These are phyloP conservation scores for Phalacrocorax pelagicus DNA, from an alignment of 2,113 vertebrate genomes.

Conservation along the genomic window DNA sequence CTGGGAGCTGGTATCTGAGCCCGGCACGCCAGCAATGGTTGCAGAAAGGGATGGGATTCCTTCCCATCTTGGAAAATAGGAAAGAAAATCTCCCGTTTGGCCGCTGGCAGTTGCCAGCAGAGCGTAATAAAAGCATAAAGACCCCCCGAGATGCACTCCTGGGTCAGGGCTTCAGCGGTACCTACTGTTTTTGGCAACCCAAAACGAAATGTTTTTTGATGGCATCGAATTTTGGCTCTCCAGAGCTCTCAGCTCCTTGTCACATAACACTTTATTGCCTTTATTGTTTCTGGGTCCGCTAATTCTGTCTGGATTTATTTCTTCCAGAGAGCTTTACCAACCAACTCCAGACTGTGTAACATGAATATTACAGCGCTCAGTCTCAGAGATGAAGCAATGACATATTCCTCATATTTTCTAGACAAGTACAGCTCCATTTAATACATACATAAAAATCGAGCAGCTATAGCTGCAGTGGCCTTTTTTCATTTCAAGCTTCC, in stretches of 20 bases:
- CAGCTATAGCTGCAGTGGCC: not conserved
- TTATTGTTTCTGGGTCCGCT: not conserved
- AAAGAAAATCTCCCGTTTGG: accelerated
- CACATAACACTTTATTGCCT: not conserved
- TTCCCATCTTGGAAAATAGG: accelerated
- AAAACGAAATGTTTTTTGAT: not conserved
- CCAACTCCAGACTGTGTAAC: not conserved
- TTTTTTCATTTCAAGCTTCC: not conserved
- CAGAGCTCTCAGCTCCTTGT: not conserved
- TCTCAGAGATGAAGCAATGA: accelerated
- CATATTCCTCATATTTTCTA: accelerated
- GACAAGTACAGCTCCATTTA: not conserved
- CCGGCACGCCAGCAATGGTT: accelerated
- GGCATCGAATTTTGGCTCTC: not conserved
- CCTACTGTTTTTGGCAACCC: not conserved
- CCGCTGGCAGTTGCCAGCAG: not conserved
- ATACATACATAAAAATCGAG: not conserved
- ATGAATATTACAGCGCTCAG: accelerated
- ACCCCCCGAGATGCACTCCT: accelerated
- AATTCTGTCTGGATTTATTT: not conserved
- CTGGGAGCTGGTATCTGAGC: not conserved
- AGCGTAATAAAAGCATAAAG: accelerated
- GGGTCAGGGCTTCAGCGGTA: accelerated
- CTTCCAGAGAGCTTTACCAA: not conserved
- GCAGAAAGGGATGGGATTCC: not conserved